Percentiles rank a stretch among this genome's conserved stretches.
These are phyloP conservation scores for Timandra comae DNA, from an alignment of 2,888 invertebrate species.

Conservation along the genomic window DNA sequence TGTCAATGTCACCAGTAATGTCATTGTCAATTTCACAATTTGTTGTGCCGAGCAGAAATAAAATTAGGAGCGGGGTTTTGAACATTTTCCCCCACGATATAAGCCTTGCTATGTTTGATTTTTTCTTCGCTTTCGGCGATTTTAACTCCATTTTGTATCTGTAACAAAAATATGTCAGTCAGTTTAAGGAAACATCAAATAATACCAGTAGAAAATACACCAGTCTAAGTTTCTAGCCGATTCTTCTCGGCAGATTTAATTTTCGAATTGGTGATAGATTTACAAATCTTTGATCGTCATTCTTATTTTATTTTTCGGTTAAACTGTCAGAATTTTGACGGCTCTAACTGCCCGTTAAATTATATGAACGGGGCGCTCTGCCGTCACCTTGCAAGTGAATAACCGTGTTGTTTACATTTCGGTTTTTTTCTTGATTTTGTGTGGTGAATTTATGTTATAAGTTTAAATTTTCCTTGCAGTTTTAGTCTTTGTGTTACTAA, in stretches of 20 bases:
- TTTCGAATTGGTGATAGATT: background rate
- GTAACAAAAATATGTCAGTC: slow-evolving; percentile 30
- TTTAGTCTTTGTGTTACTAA: too few relatives aligned
- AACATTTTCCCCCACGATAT: slow-evolving; percentile 59
- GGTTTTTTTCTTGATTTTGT: too few relatives aligned
- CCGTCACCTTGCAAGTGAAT: too few relatives aligned
- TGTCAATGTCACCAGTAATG: slow-evolving; percentile 25
- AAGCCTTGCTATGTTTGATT: slow-evolving; percentile 42
- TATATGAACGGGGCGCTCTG: too few relatives aligned
- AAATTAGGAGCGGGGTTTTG: slow-evolving; percentile 50
- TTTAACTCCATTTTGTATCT: slow-evolving; percentile 65
- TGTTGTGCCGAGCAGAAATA: slow-evolving; percentile 56
- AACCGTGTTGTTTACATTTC: too few relatives aligned
- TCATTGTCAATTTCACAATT: slow-evolving; percentile 49
- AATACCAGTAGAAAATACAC: background rate
- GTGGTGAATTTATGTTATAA: too few relatives aligned
- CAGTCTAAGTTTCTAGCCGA: too few relatives aligned
- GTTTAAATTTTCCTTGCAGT: too few relatives aligned
- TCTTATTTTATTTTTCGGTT: background rate
- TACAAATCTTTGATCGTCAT: background rate
- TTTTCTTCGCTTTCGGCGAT: slow-evolving; percentile 65
- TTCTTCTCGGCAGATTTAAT: background rate
- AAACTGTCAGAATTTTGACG: background rate
- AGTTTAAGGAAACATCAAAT: background rate
- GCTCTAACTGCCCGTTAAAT: too few relatives aligned